A percentile compares a stretch with the other conserved stretches of the same genome.
These are phyloP conservation scores for Pipa parva DNA, from an alignment of 2,113 vertebrate genomes.

Conservation along the genomic window DNA sequence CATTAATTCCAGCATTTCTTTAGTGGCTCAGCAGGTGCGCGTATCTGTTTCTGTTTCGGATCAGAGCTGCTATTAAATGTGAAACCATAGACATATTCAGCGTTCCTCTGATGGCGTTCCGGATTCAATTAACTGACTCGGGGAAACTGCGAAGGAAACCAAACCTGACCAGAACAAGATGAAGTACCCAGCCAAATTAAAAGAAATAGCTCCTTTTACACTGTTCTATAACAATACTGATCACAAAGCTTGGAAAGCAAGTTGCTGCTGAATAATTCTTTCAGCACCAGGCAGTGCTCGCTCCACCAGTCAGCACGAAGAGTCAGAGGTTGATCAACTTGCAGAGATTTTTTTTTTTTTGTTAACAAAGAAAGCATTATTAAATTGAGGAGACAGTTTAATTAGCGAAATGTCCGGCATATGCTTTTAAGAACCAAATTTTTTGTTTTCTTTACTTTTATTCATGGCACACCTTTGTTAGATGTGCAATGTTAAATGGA, in stretches of 20 bases:
- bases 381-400: conserved; percentile 60
- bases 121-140: conserved; percentile 62
- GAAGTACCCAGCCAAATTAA: conserved; percentile 60
- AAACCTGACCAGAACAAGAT: conserved; percentile 60
- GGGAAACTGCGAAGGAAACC: conserved; percentile 56
- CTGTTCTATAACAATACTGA: conserved; percentile 52
- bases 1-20: conserved; percentile 38
- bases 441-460: too few species aligned
- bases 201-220: conserved; percentile 64
- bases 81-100: conserved; percentile 48
- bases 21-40: conserved; percentile 51
- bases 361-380: conserved; percentile 67
- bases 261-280: conserved; percentile 75
- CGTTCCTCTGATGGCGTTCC: conserved; percentile 46
- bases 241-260: conserved; percentile 68
- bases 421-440: conserved; percentile 43
- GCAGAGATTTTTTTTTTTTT: conserved; percentile 32
- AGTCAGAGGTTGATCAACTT: conserved; percentile 60
- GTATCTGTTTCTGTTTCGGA: conserved; percentile 50
- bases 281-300: conserved; percentile 64
- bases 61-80: conserved; percentile 43
- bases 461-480: too few species aligned
- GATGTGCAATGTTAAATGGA: too few species aligned
- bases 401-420: conserved; percentile 59
- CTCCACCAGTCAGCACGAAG: conserved; percentile 53